Evolutionary conservation across 1,140 invertebrate species (phyloP), one percentile per base, ranked within the genome.

Genomic region (Drusus annulatus): DNA sequence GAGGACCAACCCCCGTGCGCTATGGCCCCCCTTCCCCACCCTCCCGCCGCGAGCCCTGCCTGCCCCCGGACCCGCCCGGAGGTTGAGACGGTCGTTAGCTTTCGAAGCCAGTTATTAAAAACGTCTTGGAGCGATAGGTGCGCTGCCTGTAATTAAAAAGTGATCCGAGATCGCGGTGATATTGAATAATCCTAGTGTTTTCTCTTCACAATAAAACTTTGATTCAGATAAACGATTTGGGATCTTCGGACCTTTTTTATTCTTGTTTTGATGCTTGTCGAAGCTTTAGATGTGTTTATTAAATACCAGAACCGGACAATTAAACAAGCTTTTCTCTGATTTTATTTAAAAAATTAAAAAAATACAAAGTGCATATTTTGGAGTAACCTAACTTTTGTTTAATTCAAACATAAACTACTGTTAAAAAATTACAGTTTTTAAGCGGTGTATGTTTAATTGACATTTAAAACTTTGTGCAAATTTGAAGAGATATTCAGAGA

Each of bases 21-120:
- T 80, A 78, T 78, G 65, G 81, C 81, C 79, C 83, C 79, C 56
- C 71, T 63, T 69, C 79, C 78, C 63, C 78, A 83, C 79, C 80
- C 82, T 76, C 81, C 83, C 78, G 81, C 76, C 62, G 65, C 63
- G 75, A 84, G 82, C 76, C 50, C 60, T 8, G 56, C 76, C 62
- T 60, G 28, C 79, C 74, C 65, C 71, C 71, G 74, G 80, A 79
- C 82, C 80, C 84, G 84, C 85, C 85, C 84, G 82, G 81, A 68
- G 68, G 68, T 71, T 81, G 71, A 74, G 76, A 87, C 89, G 88
- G 87, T 89, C 87, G 89, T 90, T 90, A 90, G 87, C 86, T 87
- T 86, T 84, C 88, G 85, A 89, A 90, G 89, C 87, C 89, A 90
- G 89, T 90, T 90, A 90, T 90, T 90, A 90, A 90, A 90, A 90